Conservation (phyloP, 2,113 vertebrate genomes). For the Semnornis frantzii region DNA sequence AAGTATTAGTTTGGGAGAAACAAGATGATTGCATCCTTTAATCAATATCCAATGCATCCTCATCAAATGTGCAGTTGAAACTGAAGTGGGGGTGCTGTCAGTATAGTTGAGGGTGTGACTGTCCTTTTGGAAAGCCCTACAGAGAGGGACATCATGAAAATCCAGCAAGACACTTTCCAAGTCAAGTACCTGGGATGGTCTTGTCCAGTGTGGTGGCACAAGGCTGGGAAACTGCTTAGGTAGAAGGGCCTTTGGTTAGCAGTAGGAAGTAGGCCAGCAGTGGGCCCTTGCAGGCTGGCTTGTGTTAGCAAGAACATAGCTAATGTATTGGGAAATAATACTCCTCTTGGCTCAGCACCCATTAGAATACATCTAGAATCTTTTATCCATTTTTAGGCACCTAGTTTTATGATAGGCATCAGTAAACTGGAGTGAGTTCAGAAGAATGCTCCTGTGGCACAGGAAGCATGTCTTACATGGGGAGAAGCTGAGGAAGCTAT, state of each 20-base stretch:
- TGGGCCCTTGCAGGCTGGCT: background rate
- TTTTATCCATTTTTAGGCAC: background rate
- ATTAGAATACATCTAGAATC: background rate
- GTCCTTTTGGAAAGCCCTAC: background rate
- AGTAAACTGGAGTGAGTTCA: background rate
- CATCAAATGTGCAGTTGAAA: background rate
- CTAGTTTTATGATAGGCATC: background rate
- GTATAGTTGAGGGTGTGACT: background rate
- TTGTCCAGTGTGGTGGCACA: background rate
- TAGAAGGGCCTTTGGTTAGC: background rate
- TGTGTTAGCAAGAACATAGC: background rate
- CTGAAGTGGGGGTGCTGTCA: background rate
- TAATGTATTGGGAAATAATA: background rate
- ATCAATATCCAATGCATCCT: too few relatives aligned
- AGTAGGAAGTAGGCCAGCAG: background rate
- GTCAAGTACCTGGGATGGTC: background rate
- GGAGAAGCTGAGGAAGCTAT: background rate
- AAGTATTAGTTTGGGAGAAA: too few relatives aligned
- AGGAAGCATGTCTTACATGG: background rate
- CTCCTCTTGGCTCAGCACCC: background rate
- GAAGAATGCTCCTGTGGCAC: background rate
- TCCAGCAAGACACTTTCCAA: background rate
- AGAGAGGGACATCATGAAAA: background rate
- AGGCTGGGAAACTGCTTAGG: background rate
- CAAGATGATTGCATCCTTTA: too few relatives aligned